Evolutionary conservation across 37 sponge, comb jelly and placozoan species (phyloP), one percentile per base, ranked within the genome.

Genomic region (Oscarella lobularis): DNA sequence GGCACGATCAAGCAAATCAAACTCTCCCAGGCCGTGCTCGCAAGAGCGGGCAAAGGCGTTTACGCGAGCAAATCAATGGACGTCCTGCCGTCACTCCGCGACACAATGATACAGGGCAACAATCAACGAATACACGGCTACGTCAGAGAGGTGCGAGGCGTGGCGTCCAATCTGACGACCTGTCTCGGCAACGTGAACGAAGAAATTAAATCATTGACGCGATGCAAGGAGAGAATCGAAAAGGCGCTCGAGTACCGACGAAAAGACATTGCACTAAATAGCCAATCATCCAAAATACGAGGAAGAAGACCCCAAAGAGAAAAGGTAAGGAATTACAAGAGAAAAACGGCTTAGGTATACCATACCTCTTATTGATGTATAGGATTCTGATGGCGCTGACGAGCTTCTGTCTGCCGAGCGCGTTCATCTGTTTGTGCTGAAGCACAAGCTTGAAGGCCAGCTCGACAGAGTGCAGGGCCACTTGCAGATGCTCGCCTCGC

Each of bases 201-300:
- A 29, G 71, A 68, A 20, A 68, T 68, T 4, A 68, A 14, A 14
- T 68, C 71, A n/a, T 4, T 14, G 6, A 68, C 6, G n/a, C 71
- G 71, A 5, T 68, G 71, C 71, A 68, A 68, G 71, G 71, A 68
- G 29, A 14, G n/a, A 4, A 31, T 68, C n/a, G 71, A 68, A 68
- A 68, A 68, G 71, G 29, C 6, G 6, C 29, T 68, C 4, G 71
- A 68, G 4, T 14, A 68, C 71, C 6, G 31, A 4, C 6, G 71
- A 20, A 68, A 68, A 68, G 71, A 68, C 29, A 68, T 68, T 4
- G n/a, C 6, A 32, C 29, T 68, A 34, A 68, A 68, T 68, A 31
- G 31, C 6, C 71, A 68, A 5, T n/a, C 71, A n/a, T 5, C 6
- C 6, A 4, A 32, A 5, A 68, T 20, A n/a, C 71, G 71, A 5